Conservation (phyloP, 2,113 vertebrate genomes). For the Hemicordylus capensis region DNA sequence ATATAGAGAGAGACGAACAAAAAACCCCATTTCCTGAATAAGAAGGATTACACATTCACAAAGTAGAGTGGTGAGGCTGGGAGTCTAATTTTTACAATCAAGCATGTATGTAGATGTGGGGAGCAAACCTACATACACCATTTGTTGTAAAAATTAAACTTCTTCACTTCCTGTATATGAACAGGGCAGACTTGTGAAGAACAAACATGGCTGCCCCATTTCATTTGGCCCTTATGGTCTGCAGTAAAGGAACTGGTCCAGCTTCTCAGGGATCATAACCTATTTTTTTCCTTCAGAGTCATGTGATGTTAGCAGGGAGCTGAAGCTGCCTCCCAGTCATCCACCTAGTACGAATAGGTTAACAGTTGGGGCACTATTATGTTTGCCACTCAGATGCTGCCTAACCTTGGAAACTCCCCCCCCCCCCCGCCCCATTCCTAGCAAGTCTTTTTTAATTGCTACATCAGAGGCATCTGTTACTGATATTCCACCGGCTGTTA, state of each 20-base stretch:
- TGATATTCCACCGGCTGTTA: neutral
- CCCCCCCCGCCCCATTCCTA: neutral
- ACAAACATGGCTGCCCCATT: neutral
- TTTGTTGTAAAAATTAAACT: neutral
- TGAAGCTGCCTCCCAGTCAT: neutral
- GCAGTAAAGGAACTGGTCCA: neutral
- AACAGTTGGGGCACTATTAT: too few species aligned
- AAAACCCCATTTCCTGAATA: too few species aligned
- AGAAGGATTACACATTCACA: too few species aligned
- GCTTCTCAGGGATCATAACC: neutral
- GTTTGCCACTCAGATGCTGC: neutral
- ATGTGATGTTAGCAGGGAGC: neutral
- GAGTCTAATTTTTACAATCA: neutral
- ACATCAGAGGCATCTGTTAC: neutral
- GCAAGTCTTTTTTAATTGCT: neutral
- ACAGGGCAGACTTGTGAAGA: neutral
- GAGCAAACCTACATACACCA: neutral
- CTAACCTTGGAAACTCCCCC: neutral
- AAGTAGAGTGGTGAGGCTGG: neutral
- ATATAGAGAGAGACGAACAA: too few species aligned
- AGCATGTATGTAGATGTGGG: too few species aligned
- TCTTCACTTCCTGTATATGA: neutral
- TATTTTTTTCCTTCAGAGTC: neutral
- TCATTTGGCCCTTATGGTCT: neutral
- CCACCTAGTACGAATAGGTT: neutral